Evolutionary conservation across 2,888 invertebrate species (phyloP), one percentile per base, ranked within the genome.

Genomic region (Limnephilus auricula): DNA sequence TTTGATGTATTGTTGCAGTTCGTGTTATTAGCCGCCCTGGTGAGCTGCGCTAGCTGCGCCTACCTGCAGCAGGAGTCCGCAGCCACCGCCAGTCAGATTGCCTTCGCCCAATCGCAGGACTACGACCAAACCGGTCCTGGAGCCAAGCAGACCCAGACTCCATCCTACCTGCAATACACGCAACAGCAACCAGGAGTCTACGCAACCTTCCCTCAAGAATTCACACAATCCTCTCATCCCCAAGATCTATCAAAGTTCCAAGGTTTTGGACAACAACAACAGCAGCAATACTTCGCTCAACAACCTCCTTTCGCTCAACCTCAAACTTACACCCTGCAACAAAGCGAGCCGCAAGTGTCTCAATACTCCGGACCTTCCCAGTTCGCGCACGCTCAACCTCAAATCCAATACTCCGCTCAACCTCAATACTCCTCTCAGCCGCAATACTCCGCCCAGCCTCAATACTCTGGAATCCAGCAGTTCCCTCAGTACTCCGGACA

Each of bases 81-180:
- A 2, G 96, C 96, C 0, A 95, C 96, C 1, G 94, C 94, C 25
- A 94, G 95, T 0, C 96, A 96, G 93, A 94, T 95, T 84, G 94
- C 94, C 80, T 95, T 95, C 92, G 96, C 96, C 18, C 91, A 94
- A 34, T 95, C 96, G 84, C 96, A 95, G 94, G 95, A 95, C 92
- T 96, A 95, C 92, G 96, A 96, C 92, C 94, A 95, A 93, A 96
- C 96, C 0, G 96, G 96, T 10, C 96, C 96, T 0, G 95, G 95
- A 6, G 95, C 95, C 0, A 95, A 94, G 34, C 92, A 93, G 2
- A 94, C 83, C 32, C 79, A 83, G 34, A 89, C 50, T 12, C 86
- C n/a, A 5, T 79, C 89, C 13, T 88, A 79, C 37, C 18, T 80
- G 10, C 80, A 87, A 2, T 88, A 85, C 40, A 37, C 82, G n/a